phyloP scores from a whole-genome alignment of 2,797 vertebrate species.

The Avahi laniger region DNA sequence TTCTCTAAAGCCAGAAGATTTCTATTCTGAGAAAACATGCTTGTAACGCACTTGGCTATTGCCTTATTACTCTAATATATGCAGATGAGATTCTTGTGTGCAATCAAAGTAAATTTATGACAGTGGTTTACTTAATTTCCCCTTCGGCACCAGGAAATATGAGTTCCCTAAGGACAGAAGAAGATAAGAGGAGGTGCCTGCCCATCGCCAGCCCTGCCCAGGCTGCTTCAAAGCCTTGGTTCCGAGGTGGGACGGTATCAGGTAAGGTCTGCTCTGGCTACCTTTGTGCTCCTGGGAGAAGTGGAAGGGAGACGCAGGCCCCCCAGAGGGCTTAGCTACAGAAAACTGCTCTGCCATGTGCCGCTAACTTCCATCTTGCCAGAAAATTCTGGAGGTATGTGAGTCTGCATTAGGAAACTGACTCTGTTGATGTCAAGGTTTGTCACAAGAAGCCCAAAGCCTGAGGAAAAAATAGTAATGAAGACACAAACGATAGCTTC shows the following conservation, averaged over 20 bases:
- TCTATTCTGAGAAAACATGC: constrained; percentile 34
- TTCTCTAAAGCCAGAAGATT: constrained; percentile 39
- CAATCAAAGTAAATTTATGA: constrained; percentile 62
- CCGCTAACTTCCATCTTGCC: neutral
- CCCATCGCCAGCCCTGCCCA: neutral
- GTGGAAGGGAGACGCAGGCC: neutral
- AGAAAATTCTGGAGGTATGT: neutral
- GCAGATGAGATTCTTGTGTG: constrained; percentile 59
- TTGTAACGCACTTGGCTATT: constrained; percentile 45
- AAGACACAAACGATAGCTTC: neutral
- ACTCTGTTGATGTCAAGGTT: neutral
- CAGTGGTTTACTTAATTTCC: constrained; percentile 47
- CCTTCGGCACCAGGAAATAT: constrained; percentile 5
- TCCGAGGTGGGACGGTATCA: neutral
- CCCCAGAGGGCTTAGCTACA: neutral
- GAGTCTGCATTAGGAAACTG: neutral
- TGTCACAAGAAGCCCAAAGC: neutral
- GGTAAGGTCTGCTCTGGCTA: neutral
- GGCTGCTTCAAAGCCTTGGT: neutral
- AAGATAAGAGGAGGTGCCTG: neutral
- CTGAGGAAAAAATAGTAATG: neutral
- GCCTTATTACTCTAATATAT: constrained; percentile 64
- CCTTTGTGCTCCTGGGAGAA: neutral
- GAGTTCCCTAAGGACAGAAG: constrained; percentile 9
- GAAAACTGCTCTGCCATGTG: neutral